These are phyloP conservation scores for Phoebastria nigripes DNA, from an alignment of 2,797 vertebrate species.

Conservation along the genomic window DNA sequence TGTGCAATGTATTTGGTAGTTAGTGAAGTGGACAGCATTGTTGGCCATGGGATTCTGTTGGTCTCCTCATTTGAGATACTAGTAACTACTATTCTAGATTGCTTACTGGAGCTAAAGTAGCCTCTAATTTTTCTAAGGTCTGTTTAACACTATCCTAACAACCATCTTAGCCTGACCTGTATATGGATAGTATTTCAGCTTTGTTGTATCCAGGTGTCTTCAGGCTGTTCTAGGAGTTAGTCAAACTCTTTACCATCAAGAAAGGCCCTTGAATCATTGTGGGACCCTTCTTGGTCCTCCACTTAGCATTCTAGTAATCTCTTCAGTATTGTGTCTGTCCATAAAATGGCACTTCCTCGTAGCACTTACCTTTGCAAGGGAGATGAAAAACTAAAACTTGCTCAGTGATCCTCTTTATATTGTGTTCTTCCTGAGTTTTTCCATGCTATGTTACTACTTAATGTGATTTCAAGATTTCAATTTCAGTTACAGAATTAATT, in stretches of 20 bases:
- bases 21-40: not conserved
- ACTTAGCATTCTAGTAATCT: not conserved
- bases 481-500: not conserved
- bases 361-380: not conserved
- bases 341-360: not conserved
- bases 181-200: not conserved
- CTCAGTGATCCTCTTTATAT: not conserved
- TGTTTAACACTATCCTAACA: not conserved
- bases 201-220: not conserved
- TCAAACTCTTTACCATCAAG: not conserved
- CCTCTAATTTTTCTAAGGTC: not conserved
- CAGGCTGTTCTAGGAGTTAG: not conserved
- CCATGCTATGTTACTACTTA: not conserved
- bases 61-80: not conserved
- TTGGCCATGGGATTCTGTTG: fast-evolving
- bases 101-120: not conserved
- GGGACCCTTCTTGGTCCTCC: not conserved
- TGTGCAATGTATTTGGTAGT: not conserved
- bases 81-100: not conserved
- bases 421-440: not conserved
- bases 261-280: not conserved
- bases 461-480: not conserved
- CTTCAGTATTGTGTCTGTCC: not conserved
- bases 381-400: not conserved
- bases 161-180: not conserved